These are phyloP conservation scores for Drosophila rhopaloa DNA, from an alignment of 1,140 invertebrate species.

Conservation along the genomic window DNA sequence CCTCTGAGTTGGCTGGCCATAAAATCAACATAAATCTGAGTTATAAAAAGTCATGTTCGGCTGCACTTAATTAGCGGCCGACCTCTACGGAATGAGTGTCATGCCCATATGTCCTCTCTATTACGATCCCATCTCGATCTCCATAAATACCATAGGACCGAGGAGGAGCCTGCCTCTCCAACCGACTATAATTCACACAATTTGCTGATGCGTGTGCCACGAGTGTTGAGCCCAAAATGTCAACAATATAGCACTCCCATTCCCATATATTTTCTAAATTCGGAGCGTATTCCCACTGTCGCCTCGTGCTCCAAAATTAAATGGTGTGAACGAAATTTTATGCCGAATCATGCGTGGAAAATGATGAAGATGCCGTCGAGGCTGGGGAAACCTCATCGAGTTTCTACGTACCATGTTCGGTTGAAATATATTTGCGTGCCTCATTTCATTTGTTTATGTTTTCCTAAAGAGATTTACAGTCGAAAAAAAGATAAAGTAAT, in stretches of 20 bases:
- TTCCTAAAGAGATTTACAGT: slow-evolving; percentile 22
- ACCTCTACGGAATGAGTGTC: slow-evolving; percentile 63
- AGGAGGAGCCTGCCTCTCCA: slow-evolving; percentile 1
- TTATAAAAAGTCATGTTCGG: slow-evolving; percentile 82
- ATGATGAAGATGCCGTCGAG: slow-evolving; percentile 72
- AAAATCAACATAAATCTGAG: slow-evolving; percentile 81
- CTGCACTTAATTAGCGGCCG: slow-evolving; percentile 78
- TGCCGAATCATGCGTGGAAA: slow-evolving; percentile 81
- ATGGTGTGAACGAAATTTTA: slow-evolving; percentile 83
- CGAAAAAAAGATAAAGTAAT: slow-evolving; percentile 11
- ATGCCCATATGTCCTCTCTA: slow-evolving; percentile 53
- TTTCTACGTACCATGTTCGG: slow-evolving; percentile 45
- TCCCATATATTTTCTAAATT: slow-evolving; percentile 18
- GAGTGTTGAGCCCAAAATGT: slow-evolving; percentile 67
- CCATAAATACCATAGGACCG: slow-evolving; percentile 21
- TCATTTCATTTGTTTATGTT: slow-evolving; percentile 74
- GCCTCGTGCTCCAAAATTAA: slow-evolving; percentile 57
- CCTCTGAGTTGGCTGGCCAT: slow-evolving; percentile 47
- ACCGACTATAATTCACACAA: slow-evolving; percentile 70
- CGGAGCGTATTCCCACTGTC: slow-evolving; percentile 22
- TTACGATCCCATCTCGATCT: slow-evolving; percentile 3
- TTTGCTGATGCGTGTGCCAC: slow-evolving; percentile 64
- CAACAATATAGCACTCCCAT: slow-evolving; percentile 58
- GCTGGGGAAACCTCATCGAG: slow-evolving; percentile 8
- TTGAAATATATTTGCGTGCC: slow-evolving; percentile 66